Base-by-base conservation (phyloP, 2,797 vertebrate species). In the Pipistrellus pygmaeus region DNA sequence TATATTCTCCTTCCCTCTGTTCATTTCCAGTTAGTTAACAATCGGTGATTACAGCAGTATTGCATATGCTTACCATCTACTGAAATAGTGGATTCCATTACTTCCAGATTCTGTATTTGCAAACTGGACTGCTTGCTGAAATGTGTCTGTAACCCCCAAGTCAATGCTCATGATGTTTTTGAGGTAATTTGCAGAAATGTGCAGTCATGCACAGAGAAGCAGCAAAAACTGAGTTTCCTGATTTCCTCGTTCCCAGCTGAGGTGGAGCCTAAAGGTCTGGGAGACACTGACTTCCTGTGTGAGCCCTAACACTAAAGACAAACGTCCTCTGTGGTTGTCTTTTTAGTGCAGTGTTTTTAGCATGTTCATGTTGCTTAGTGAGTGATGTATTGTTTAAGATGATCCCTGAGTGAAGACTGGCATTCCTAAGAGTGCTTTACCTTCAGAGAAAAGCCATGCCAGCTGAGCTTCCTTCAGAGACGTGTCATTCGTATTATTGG, bases 401-500 rank as follows among this genome's bases (percentile, higher is more conserved):
- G 15, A 4, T 4, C 55, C 6, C 4, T 41, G 38, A 32, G 32
- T 30, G 3, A 6, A 57, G 4, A 32, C 5, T 53, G n/a, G 20
- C 21, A 6, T 51, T 85, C 55, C 30, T 18, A 23, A 48, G 12
- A 75, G 44, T 32, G 5, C n/a, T 77, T 7, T 44, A 5, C 44
- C 12, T 8, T 5, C 11, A 82, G 23, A 76, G 60, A 14, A 51
- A 92, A 82, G 25, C 66, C 17, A 32, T 18, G 20, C 23, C 90
- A 82, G 21, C 23, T 46, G 55, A 76, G 21, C 6, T 88, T 92
- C 51, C 41, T 68, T 82, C 8, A 88, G 32, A 88, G 9, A 53
- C 14, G 25, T 0, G 0, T 27, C 38, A 3, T 15, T 46, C 60
- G 18, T 71, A 23, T 30, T 78, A 32, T 46, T 84, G 32, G 62